Percentiles rank a stretch among this genome's conserved stretches.
Conservation (phyloP, 1,140 invertebrate genomes). For the Chlorops oryzae region DNA sequence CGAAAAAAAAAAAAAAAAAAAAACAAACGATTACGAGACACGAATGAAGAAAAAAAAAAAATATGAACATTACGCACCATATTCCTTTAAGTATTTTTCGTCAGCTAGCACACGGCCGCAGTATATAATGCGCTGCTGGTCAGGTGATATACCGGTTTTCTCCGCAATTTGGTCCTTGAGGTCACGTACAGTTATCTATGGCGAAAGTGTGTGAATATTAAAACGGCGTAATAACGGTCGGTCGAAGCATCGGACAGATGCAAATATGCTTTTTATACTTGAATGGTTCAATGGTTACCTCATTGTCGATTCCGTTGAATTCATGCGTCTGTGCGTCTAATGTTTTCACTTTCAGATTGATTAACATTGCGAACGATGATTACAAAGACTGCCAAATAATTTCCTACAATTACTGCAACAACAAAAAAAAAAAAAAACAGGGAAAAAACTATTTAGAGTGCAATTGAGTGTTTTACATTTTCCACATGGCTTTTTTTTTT, state of each 20-base stretch:
- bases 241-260: constrained; percentile 6
- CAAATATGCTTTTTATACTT: constrained; percentile 2
- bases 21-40: constrained; percentile 46
- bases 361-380: constrained; percentile 62
- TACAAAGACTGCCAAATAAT: too few relatives aligned
- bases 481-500: too few relatives aligned
- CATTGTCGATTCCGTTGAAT: constrained; percentile 78
- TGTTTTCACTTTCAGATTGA: constrained; percentile 85
- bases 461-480: too few relatives aligned
- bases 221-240: too few relatives aligned
- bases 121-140: constrained; percentile 84
- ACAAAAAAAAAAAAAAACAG: too few relatives aligned
- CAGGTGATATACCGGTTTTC: constrained; percentile 67
- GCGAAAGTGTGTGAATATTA: too few relatives aligned
- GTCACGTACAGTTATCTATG: constrained; percentile 74
- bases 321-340: constrained; percentile 85
- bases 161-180: constrained; percentile 81
- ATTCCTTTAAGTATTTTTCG: constrained; percentile 81
- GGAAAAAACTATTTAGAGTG: too few relatives aligned
- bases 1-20: constrained; percentile 1
- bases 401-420: too few relatives aligned
- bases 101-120: constrained; percentile 86
- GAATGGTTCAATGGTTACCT: constrained; percentile 57
- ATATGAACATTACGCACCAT: constrained; percentile 57
- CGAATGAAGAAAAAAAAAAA: constrained; percentile 35